Evolutionary conservation across 2,113 vertebrate genomes (phyloP), one percentile per base, ranked within the genome.

Genomic region (Salvelinus alpinus): DNA sequence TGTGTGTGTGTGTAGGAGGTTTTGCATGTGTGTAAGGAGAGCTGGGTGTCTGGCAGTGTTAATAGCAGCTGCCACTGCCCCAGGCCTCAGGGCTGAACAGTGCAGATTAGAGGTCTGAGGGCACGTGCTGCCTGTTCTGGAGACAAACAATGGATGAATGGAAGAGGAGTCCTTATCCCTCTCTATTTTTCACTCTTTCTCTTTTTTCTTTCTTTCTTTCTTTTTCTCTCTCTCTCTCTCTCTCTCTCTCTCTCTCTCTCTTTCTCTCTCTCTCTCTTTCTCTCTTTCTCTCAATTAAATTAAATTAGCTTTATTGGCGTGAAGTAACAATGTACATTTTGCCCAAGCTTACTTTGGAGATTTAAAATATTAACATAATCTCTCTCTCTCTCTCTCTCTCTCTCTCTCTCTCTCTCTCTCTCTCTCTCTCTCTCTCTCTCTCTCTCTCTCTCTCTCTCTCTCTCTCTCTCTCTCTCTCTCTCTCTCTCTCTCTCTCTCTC

Each of bases 41-140:
- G 96, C 96, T 97, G 96, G 88, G 93, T 94, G 89, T 64, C 88
- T 91, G 93, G 87, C 72, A 93, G 90, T 95, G 93, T 95, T 91
- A 90, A 91, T 92, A 95, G 96, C 97, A 97, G 97, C 97, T 98
- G 97, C 95, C 94, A 95, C 24, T 12, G 7, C 24, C 57, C 68
- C 85, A 70, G 85, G 86, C 89, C 88, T 91, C 87, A 97, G 89
- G 82, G 66, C 71, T 65, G n/a, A 22, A 31, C 71, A 81, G 84
- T 84, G 76, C 77, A 92, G 90, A 91, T 92, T 92, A 92, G 78
- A 91, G 85, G 79, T 77, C 83, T 78, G 80, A 64, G 88, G 94
- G 92, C 93, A 95, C 91, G 94, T 95, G 95, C 91, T 94, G 92
- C 91, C 92, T 91, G 91, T 92, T 92, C 93, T 91, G 89, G 90